Base-by-base conservation (phyloP, 1,140 invertebrate species). In the Drosophila arizonae region DNA sequence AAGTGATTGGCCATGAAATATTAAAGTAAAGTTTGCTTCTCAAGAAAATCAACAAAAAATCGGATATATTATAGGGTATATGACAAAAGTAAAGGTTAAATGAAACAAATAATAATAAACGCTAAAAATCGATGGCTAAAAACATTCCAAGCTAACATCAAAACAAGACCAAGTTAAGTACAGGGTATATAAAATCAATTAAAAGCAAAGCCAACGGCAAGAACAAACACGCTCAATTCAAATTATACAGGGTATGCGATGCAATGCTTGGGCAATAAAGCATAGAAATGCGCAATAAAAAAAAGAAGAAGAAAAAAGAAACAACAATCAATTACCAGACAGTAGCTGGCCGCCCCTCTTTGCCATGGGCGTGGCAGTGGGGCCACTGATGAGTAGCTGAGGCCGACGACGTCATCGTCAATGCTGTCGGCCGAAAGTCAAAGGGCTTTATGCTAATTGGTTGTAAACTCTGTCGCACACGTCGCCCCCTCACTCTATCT, bases 401-500 rank as follows among this genome's bases (percentile, higher is more conserved):
- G 30, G 54, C 36, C 6, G 36, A 39, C 67, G 17, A 64, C 72
- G 55, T 46, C 57, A 68, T 68, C 56, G 58, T 71, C 58, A 65
- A 60, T 50, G 79, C 55, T 61, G 61, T 41, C 68, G 73, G 69
- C 39, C 50, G 62, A 57, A 70, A 72, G 82, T 87, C 82, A 87
- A 73, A 87, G 82, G 72, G 70, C 78, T 81, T 70, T 76, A 86
- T 86, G 79, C 72, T 81, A 87, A 86, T 87, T 87, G 82, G 45
- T 48, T 78, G 64, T 72, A 74, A 70, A 77, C 72, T 71, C 54
- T 24, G 50, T 46, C 62, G 17, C 10, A 17, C 43, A 46, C 43
- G 43, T 6, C 11, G 15, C 21, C 50, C 13, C 5, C 36, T 39
- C 36, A 11, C 36, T 39, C 33, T 30, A 5, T 33, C n/a, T 11